Base-by-base conservation (phyloP, 2,113 vertebrate species). In the Zosterops japonicus region DNA sequence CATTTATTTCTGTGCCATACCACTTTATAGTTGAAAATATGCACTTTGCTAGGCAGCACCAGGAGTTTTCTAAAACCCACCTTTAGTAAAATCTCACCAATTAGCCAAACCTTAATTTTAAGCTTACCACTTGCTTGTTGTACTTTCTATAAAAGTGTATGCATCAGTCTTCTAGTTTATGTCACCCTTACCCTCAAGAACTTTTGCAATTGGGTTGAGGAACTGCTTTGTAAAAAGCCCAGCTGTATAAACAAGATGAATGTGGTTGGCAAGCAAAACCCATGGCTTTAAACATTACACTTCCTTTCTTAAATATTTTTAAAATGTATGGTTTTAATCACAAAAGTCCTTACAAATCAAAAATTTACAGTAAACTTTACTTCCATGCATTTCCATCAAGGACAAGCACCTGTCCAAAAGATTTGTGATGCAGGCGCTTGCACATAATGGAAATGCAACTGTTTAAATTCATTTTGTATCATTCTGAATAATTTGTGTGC, bases 171-270 rank as follows among this genome's bases (percentile, higher is more conserved):
- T 82, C 28, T 59, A 52, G 31, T 7, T 82, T 55, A 14, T 31
- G 12, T 0, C 7, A 22, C 23, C 8, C 25, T 71, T 87, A 41
- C 36, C 49, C 68, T 70, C 86, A 90, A 86, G 19, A 75, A 14
- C 24, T 87, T 91, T 91, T 94, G 42, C 53, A 83, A 55, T 12
- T 44, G 28, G 25, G 8, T 85, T 85, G 84, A 87, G 74, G 92
- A 93, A 83, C 24, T 81, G 68, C 35, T 92, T 86, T 83, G 60
- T 35, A 68, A 76, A 90, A 82, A 80, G 8, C 11, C 27, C 96
- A 95, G 93, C 93, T 97, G 95, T 85, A 83, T 46, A 96, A 96
- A 97, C 85, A 95, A 31, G 6, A 50, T 22, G 25, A 77, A 56
- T 83, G 41, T 83, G 59, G 87, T 42, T 94, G 46, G 50, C 50